Evolutionary conservation across 2,113 vertebrate genomes (phyloP).

Genomic region (Paedocypris sp.): DNA sequence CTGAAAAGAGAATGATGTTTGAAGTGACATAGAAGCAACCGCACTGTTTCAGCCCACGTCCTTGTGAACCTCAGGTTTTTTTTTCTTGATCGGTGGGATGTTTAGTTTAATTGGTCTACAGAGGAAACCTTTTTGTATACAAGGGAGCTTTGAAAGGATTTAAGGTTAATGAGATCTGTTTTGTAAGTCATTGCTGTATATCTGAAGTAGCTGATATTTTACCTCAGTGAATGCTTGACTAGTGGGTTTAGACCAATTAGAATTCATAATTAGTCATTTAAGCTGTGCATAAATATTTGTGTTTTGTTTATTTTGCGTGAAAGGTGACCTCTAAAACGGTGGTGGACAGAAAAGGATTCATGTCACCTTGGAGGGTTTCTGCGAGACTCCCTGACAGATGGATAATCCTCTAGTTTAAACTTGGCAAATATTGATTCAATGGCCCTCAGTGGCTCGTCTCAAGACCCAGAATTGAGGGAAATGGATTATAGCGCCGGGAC

Average conservation of each 20-base stretch:
- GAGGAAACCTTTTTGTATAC: constrained; percentile 20
- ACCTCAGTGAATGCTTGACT: neutral
- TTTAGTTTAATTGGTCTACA: constrained; percentile 22
- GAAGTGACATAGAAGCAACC: neutral
- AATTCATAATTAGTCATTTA: neutral
- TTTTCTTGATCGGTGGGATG: neutral
- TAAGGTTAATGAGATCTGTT: constrained; percentile 16
- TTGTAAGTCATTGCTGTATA: neutral
- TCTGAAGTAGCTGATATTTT: neutral
- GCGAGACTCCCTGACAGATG: constrained; percentile 57
- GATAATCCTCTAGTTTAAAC: constrained; percentile 72
- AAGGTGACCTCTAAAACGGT: constrained; percentile 57
- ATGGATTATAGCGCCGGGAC: constrained; percentile 56
- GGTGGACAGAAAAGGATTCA: constrained; percentile 56
- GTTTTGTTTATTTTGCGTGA: neutral
- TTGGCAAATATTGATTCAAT: constrained; percentile 69
- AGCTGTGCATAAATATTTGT: neutral
- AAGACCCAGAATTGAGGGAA: constrained; percentile 58
- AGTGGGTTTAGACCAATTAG: too few species aligned
- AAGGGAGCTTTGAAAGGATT: constrained; percentile 1
- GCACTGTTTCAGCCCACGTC: neutral
- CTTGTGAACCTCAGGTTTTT: neutral
- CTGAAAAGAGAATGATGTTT: neutral
- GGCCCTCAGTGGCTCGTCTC: constrained; percentile 51
- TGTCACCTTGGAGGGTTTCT: constrained; percentile 63